Evolutionary conservation across 2,113 vertebrate species (phyloP).

Genomic region (Catharus fuscescens): DNA sequence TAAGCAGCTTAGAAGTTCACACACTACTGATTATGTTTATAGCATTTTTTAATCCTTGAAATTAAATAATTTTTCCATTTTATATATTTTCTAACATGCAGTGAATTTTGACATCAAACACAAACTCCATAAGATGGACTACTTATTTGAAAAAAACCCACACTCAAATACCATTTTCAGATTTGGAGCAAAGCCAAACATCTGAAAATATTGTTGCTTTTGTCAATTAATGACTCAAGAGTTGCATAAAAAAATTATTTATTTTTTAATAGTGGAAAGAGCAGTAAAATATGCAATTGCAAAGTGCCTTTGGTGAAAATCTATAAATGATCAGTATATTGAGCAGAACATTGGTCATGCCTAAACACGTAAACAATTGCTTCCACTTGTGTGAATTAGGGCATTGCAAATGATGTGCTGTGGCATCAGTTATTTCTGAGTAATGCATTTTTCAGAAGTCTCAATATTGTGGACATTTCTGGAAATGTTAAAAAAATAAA

Average conservation of each 20-base stretch:
- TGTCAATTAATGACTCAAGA: background rate
- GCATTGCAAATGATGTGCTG: background rate
- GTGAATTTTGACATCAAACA: background rate
- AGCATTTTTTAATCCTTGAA: background rate
- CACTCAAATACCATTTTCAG: background rate
- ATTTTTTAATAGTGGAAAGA: background rate
- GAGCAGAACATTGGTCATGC: background rate
- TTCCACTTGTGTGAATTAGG: background rate
- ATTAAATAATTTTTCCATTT: background rate
- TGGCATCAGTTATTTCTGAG: background rate
- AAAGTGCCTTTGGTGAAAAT: background rate
- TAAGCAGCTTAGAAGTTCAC: background rate
- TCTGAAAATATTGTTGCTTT: constrained; percentile 5
- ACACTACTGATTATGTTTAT: background rate
- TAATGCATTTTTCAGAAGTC: background rate
- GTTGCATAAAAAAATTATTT: background rate
- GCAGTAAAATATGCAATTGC: background rate
- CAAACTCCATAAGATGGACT: background rate
- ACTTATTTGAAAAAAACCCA: background rate
- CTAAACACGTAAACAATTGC: background rate
- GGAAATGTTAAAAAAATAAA: background rate
- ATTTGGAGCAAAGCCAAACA: background rate
- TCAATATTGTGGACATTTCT: background rate
- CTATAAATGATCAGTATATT: background rate
- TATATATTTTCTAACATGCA: background rate